These are phyloP conservation scores for Lingula anatina DNA, from an alignment of 2,888 invertebrate species.

Conservation along the genomic window DNA sequence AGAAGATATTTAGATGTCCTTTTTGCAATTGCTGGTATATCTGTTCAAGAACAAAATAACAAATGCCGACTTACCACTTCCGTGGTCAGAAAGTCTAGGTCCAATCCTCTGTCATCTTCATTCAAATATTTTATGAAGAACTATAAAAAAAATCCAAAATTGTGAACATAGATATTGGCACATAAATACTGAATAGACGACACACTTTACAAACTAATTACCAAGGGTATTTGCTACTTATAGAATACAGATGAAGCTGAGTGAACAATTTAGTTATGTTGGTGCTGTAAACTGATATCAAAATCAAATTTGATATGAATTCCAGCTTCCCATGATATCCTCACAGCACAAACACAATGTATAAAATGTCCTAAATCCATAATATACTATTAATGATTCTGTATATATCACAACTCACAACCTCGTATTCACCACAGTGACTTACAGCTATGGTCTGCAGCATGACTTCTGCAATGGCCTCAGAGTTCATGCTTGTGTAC, in stretches of 20 bases:
- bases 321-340: too few relatives aligned
- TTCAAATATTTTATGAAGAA: slow-evolving; percentile 34
- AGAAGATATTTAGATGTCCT: slow-evolving; percentile 3
- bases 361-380: too few relatives aligned
- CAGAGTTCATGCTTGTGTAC: slow-evolving; percentile 11
- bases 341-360: too few relatives aligned
- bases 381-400: neutral
- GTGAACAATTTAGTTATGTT: too few relatives aligned
- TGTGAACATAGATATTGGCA: too few relatives aligned
- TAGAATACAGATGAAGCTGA: too few relatives aligned
- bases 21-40: neutral
- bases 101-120: slow-evolving; percentile 24
- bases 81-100: slow-evolving; percentile 24
- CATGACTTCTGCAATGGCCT: slow-evolving; percentile 17
- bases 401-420: neutral
- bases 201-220: too few relatives aligned
- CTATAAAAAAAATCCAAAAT: slow-evolving; percentile 21
- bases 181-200: too few relatives aligned
- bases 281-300: too few relatives aligned
- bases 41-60: neutral
- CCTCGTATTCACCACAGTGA: neutral
- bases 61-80: slow-evolving; percentile 25
- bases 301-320: too few relatives aligned
- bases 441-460: slow-evolving; percentile 30
- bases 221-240: too few relatives aligned